Evolutionary conservation across 2,888 invertebrate genomes (phyloP), one percentile per base, ranked within the genome.

Genomic region (Hypercompe scribonia): DNA sequence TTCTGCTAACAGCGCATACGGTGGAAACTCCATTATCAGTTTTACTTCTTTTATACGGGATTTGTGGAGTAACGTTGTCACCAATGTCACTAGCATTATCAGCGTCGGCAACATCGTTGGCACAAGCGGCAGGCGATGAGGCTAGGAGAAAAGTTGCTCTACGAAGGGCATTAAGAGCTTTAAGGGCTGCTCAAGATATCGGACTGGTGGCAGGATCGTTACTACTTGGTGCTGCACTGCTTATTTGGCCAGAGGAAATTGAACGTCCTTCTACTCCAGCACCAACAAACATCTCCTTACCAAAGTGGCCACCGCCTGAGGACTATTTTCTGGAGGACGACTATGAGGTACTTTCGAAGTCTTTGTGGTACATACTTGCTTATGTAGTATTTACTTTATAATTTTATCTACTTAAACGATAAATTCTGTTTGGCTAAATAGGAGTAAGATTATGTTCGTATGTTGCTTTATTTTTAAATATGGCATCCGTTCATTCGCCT

Each of bases 1-100:
- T 97, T 24, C 96, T 97, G 70, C 93, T 97, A 67, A 93, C 96
- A 3, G 96, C 96, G 61, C 97, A 97, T 84, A 93, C 92, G 0
- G 89, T 94, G 33, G 91, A 90, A 1, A 93, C 93, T 34, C 95
- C 95, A 1, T 78, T 94, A 3, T 85, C 93, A 13, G 87, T 95
- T 28, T 84, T 95, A 39, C 87, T 94, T 3, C 88, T 90, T n/a
- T 84, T 95, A 42, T 95, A 95, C 73, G 94, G 91, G 7, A 80
- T 93, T 31, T 94, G 94, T 81, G 98, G 98, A 0, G 81, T 97
- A 4, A 90, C 96, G 73, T 92, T 96, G 81, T 96, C 96, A 3
- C 97, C 96, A 73, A 92, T 96, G 86, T 96, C 96, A 0, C 88
- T 97, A 42, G 95, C 96, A 0, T 84, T 97, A 61, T 96, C 96